These are phyloP conservation scores for Xestobium rufovillosum DNA, from an alignment of 2,888 invertebrate genomes.

Conservation along the genomic window DNA sequence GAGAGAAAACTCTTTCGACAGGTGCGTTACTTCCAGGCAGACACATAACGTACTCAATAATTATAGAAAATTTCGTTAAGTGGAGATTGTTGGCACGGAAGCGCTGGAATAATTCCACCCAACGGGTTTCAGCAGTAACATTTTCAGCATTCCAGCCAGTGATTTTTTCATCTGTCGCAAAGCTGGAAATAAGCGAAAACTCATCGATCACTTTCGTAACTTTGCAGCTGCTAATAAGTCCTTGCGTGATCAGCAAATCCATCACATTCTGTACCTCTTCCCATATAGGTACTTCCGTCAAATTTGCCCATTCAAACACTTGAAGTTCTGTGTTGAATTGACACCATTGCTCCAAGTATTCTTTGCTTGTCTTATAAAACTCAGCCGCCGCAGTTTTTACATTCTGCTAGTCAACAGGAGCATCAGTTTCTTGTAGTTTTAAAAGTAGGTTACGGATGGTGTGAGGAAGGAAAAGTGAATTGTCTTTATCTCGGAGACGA, in stretches of 20 bases:
- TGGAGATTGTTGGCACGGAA: conserved; percentile 3
- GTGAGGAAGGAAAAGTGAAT: too few relatives aligned
- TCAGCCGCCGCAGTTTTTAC: too few relatives aligned
- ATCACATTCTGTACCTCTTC: conserved; percentile 3
- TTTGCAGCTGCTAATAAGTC: conserved; percentile 4
- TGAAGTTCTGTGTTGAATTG: conserved; percentile 15
- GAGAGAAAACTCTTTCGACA: conserved; percentile 4
- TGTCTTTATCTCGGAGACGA: conserved; percentile 8
- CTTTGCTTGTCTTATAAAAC: too few relatives aligned
- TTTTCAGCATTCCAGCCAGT: conserved; percentile 7
- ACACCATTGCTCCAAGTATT: conserved; percentile 15
- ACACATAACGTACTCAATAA: conserved; percentile 7
- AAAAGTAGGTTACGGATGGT: background rate
- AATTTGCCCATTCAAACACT: conserved; percentile 15
- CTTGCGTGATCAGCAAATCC: conserved; percentile 10
- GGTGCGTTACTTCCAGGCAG: conserved; percentile 5
- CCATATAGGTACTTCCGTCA: too few relatives aligned
- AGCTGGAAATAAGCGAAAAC: conserved; percentile 1
- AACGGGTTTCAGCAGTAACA: too few relatives aligned
- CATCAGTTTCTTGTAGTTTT: too few relatives aligned
- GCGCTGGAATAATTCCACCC: conserved; percentile 10
- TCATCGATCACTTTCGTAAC: conserved; percentile 1
- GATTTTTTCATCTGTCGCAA: conserved; percentile 5
- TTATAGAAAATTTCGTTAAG: conserved; percentile 3
- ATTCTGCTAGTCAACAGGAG: too few relatives aligned